These are phyloP conservation scores for Nudaria mundana DNA, from an alignment of 2,888 invertebrate genomes.

Conservation along the genomic window DNA sequence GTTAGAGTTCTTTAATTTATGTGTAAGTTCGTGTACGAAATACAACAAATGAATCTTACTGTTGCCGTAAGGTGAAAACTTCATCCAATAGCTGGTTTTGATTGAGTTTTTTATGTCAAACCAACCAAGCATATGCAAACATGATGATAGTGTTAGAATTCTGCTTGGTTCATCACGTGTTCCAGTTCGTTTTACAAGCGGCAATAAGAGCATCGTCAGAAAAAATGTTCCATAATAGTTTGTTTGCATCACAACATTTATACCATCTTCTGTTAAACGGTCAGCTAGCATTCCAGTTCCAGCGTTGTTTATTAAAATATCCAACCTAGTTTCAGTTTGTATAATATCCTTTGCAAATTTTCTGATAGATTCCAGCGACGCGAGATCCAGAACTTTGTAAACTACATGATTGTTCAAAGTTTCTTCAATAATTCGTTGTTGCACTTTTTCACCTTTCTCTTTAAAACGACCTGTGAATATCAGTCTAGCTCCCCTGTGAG, in stretches of 20 bases:
- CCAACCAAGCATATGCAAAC: conserved; percentile 54
- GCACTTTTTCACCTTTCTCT: conserved; percentile 45
- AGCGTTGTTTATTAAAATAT: conserved; percentile 93
- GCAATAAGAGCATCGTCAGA: conserved; percentile 44
- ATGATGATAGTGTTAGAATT: conserved; percentile 72
- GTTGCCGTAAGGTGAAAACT: conserved; percentile 33
- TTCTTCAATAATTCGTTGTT: conserved; percentile 81
- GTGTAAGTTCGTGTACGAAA: conserved; percentile 85
- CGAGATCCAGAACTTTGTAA: conserved; percentile 86
- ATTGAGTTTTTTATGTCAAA: conserved; percentile 34
- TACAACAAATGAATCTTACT: conserved; percentile 82
- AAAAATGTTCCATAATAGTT: conserved; percentile 96
- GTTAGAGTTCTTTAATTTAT: conserved; percentile 80
- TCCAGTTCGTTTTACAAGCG: conserved; percentile 42
- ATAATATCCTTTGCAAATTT: conserved; percentile 88
- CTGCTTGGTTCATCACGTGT: conserved; percentile 48
- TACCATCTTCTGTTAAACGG: conserved; percentile 85
- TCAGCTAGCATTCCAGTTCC: conserved; percentile 81
- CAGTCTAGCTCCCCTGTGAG: conserved; percentile 52
- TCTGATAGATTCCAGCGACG: conserved; percentile 86
- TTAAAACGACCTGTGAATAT: conserved; percentile 56
- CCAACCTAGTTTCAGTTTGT: conserved; percentile 84
- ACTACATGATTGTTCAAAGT: conserved; percentile 84
- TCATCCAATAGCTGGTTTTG: conserved; percentile 13
- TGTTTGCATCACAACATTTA: conserved; percentile 93